Evolutionary conservation across 2,888 invertebrate species (phyloP), one percentile per base, ranked within the genome.

Genomic region (Dermolepida albohirtum): DNA sequence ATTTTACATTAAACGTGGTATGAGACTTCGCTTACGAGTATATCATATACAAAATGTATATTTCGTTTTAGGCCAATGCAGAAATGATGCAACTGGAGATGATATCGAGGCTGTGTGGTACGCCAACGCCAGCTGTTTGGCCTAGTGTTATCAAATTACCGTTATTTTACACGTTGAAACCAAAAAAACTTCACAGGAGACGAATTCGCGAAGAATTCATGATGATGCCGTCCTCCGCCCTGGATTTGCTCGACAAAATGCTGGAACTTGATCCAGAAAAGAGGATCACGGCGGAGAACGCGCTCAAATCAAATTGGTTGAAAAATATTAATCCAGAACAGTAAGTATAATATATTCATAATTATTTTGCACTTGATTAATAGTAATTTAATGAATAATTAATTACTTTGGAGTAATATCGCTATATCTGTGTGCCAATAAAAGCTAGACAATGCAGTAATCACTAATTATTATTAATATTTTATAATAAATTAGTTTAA

Each of bases 81-180:
- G 98, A 99, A 85, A 89, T 96, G 88, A 90, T 92, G 84, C 98
- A 98, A 81, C 84, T 99, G 74, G 98, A 98, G 79, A 90, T 93
- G 82, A 99, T 99, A 78, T 96, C 97, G 0, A 87, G 93, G 69
- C 88, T 95, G 17, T 99, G 99, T 85, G 99, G 98, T 14, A 95
- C 97, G 0, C 98, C 98, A 0, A 92, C 94, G 43, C 97, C 98
- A 0, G 96, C 96, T 49, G 95, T 95, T 43, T 99, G 98, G 98
- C 98, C 98, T 7, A 89, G 93, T 80, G 97, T 99, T 55, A 95
- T 96, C 72, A 92, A 93, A 80, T 86, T 99, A 74, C 98, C 98
- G 0, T 88, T 94, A 2, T 99, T 95, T 89, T 92, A 94, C 81
- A 92, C 94, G 29, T 87, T 98, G 52, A 94, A 96, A 77, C 95